These are phyloP conservation scores for Bombus polaris DNA, from an alignment of 1,140 invertebrate species.

Conservation along the genomic window DNA sequence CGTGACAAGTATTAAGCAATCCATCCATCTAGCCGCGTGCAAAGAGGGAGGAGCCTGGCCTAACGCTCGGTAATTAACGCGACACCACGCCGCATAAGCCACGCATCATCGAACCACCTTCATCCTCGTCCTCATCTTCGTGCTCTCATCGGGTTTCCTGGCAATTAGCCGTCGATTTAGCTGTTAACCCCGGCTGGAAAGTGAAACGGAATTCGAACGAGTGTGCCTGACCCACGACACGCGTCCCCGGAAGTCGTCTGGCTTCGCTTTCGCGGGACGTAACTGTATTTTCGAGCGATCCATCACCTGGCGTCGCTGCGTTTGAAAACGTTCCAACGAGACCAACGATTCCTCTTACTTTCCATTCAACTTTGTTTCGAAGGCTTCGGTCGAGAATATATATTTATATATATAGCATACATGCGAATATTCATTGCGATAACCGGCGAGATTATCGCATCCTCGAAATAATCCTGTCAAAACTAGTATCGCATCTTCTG, in stretches of 20 bases:
- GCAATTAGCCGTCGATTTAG: conserved; percentile 60
- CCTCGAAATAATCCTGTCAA: not conserved
- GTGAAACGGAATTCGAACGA: conserved; percentile 28
- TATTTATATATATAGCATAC: too few relatives aligned
- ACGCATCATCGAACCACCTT: conserved; percentile 49
- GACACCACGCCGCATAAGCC: conserved; percentile 40
- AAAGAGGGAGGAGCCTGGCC: conserved; percentile 57
- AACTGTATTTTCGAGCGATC: conserved; percentile 30
- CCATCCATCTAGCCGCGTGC: conserved; percentile 68
- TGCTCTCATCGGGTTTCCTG: too few relatives aligned
- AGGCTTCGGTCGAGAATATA: not conserved
- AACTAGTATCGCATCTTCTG: not conserved
- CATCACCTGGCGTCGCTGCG: conserved; percentile 22
- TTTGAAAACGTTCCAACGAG: conserved; percentile 19
- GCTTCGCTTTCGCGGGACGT: conserved; percentile 20
- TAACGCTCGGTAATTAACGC: conserved; percentile 68
- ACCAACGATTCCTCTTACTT: conserved; percentile 6
- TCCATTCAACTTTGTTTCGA: not conserved
- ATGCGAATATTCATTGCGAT: too few relatives aligned
- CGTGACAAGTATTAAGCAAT: conserved; percentile 77
- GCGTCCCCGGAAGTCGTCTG: conserved; percentile 21
- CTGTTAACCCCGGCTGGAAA: conserved; percentile 22
- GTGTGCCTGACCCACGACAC: not conserved
- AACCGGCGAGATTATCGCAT: too few relatives aligned
- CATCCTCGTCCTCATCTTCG: not conserved